A percentile compares a stretch with the other conserved stretches of the same genome.
Evolutionary conservation across 2,888 invertebrate species (phyloP).

Genomic region (Rhodophaea formosa): DNA sequence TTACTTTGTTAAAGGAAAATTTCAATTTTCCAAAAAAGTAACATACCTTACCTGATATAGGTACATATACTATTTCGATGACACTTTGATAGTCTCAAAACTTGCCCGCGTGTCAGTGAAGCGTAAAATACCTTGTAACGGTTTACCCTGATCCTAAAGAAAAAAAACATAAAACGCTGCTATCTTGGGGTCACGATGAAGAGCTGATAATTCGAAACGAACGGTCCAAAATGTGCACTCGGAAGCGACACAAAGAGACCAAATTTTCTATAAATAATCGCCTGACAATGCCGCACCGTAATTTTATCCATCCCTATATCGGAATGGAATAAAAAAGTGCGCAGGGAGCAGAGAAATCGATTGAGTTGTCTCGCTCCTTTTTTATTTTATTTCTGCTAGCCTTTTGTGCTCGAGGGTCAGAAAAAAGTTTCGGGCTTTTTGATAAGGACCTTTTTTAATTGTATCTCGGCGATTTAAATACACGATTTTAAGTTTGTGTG

Average conservation of each 20-base stretch:
- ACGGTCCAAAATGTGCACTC: conserved; percentile 52
- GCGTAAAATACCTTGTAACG: conserved; percentile 42
- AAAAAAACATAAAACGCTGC: conserved; percentile 48
- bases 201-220: conserved; percentile 54
- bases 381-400: conserved; percentile 20
- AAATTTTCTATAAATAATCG: conserved; percentile 80
- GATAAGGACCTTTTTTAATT: neutral
- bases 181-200: conserved; percentile 52
- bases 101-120: conserved; percentile 2
- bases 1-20: too few relatives aligned
- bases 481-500: too few relatives aligned
- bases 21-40: too few relatives aligned
- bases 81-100: neutral
- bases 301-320: conserved; percentile 77
- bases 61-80: too few relatives aligned
- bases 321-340: conserved; percentile 72
- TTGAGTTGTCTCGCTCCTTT: conserved; percentile 45
- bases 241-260: conserved; percentile 71
- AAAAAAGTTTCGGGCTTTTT: neutral
- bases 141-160: conserved; percentile 41
- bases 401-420: conserved; percentile 5
- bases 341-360: conserved; percentile 42
- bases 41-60: too few relatives aligned
- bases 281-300: conserved; percentile 70
- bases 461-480: neutral